phyloP scores from a whole-genome alignment of 2,797 vertebrate genomes.

The Macroramphosus scolopax region DNA sequence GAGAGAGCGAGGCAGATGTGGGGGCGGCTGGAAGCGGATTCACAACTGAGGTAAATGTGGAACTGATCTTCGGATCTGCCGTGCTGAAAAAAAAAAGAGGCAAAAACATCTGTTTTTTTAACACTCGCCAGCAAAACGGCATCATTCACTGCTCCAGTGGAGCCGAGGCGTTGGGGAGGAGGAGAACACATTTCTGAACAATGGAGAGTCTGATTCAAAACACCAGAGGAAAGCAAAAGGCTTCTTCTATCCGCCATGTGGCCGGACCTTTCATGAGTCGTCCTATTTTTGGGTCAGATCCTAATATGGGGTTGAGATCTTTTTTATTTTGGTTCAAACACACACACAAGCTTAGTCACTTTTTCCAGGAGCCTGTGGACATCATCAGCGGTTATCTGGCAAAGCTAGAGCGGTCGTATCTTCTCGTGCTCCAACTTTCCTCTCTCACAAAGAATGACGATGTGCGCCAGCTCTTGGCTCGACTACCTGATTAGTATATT shows the following conservation, averaged over 20 bases:
- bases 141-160: no score
- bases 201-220: no score
- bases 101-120: no score
- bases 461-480: no score
- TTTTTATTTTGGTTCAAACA: constrained; percentile 14
- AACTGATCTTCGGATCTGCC: constrained; percentile 28
- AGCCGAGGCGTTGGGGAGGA: no score
- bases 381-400: constrained; percentile 35
- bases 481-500: constrained; percentile 12
- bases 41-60: constrained; percentile 15
- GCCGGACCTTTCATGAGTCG: constrained; percentile 6
- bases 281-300: no score
- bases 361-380: constrained; percentile 46
- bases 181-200: no score
- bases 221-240: no score
- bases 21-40: constrained; percentile 1
- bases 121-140: constrained; percentile 1
- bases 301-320: constrained; percentile 27
- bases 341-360: constrained; percentile 36
- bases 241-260: constrained; percentile 12
- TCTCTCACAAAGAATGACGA: no score
- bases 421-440: constrained; percentile 41
- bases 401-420: constrained; percentile 22
- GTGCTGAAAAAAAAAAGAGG: no score
- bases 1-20: constrained; percentile 5